Evolutionary conservation across 2,888 invertebrate species (phyloP), one percentile per base, ranked within the genome.

Genomic region (Acronicta aceris): DNA sequence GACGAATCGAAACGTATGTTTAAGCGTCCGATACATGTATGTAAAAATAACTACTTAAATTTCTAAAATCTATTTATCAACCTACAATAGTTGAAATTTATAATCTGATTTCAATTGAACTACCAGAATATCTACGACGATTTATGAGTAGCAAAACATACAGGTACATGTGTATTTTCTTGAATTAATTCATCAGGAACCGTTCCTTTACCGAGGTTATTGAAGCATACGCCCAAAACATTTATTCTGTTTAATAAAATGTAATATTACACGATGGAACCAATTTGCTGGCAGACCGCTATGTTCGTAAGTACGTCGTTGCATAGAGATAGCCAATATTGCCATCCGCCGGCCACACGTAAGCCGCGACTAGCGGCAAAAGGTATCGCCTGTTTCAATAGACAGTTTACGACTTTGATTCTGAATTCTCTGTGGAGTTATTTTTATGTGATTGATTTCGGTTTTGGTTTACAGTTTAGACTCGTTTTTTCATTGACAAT

Each of bases 321-420:
- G 78, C 75, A 71, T 69, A 74, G 76, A 79, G 76, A 79, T 81
- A 77, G 78, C 77, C 81, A 84, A 86, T 86, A 84, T 82, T 81
- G 81, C 79, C 68, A 62, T 77, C 65, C 77, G 72, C 75, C 79
- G 74, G 70, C 77, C 74, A 72, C 78, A 81, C 74, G 78, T 83
- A 82, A 80, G 71, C 78, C 78, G 76, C 71, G 70, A 75, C 63
- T 68, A 74, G 81, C 81, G 76, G 73, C 72, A 73, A 77, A 74
- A 80, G 71, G 76, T 76, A 72, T 77, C 60, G 61, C 62, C 61
- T 59, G 48, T 74, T 71, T 69, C 79, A 76, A 83, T 81, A 76
- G 78, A 79, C 81, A 79, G 76, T 81, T 78, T 78, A 77, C 69
- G 65, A 75, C 77, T 79, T 79, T 78, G 71, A 83, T 86, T 78